Percentiles rank a stretch among this genome's conserved stretches.
phyloP scores from a whole-genome alignment of 2,888 invertebrate genomes.

The Dryobotodes eremita region DNA sequence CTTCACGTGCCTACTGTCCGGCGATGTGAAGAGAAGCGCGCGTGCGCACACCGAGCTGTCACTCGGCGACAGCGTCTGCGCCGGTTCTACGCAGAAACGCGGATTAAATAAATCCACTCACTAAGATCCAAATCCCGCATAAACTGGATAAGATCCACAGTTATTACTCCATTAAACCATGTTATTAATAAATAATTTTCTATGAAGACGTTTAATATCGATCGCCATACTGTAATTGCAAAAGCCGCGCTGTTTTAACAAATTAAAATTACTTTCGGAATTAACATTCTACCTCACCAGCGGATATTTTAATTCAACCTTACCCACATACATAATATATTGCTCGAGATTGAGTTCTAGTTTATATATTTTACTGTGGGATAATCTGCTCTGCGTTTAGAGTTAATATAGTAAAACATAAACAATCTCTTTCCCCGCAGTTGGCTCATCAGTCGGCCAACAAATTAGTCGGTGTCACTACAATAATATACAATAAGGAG shows the following conservation, averaged over 20 bases:
- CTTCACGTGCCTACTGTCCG: slow-evolving; percentile 74
- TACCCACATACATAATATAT: slow-evolving; percentile 37
- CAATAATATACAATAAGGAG: slow-evolving; percentile 90
- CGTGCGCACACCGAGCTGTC: slow-evolving; percentile 78
- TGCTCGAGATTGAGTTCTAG: slow-evolving; percentile 45
- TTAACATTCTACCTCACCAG: slow-evolving; percentile 36
- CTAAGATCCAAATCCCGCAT: slow-evolving; percentile 83
- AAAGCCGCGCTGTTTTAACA: slow-evolving; percentile 32
- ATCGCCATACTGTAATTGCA: slow-evolving; percentile 40
- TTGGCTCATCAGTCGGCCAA: slow-evolving; percentile 89
- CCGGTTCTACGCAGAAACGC: slow-evolving; percentile 72
- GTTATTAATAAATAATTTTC: slow-evolving; percentile 55
- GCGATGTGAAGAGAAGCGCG: slow-evolving; percentile 77
- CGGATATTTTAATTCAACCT: slow-evolving; percentile 58
- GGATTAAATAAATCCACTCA: slow-evolving; percentile 85
- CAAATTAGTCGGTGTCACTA: slow-evolving; percentile 90
- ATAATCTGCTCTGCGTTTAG: slow-evolving; percentile 71
- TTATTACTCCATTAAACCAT: slow-evolving; percentile 70
- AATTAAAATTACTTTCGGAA: slow-evolving; percentile 56
- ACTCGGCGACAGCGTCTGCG: slow-evolving; percentile 74
- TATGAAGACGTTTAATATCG: slow-evolving; percentile 55
- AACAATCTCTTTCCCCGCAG: slow-evolving; percentile 86
- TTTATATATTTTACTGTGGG: slow-evolving; percentile 62
- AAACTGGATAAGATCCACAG: slow-evolving; percentile 75
- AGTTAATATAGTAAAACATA: slow-evolving; percentile 84